Base-by-base conservation (phyloP, 2,797 vertebrate species). In the Paramormyrops hopkinsi region DNA sequence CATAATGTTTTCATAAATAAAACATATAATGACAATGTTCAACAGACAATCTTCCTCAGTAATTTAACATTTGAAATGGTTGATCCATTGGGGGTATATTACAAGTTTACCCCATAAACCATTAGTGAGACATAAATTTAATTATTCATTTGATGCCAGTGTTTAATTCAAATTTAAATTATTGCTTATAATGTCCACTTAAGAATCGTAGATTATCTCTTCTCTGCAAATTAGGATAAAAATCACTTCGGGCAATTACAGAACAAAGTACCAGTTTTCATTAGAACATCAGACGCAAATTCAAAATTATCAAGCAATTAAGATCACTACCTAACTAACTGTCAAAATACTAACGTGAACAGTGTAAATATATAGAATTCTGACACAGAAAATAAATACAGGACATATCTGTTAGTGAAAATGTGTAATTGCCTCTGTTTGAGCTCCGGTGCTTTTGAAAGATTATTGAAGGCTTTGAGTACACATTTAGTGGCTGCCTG, bases 351-450 rank as follows among this genome's bases (percentile, higher is more conserved):
- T 41, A 33, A 76, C 33, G 17, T 19, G 14, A 76, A 79, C 37
- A 17, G 73, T 79, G 33, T 41, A 79, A 79, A 79, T 79, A 79
- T 79, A 79, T 79, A 79, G 73, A 79, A 79, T 79, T 44, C 37
- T 41, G 33, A 73, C 65, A 73, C 29, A 62, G 59, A 76, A 76
- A 41, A 76, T 37, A 76, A 41, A 76, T 19, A 41, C 2, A 79
- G 33, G 73, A 79, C 65, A 69, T 79, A 79, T 79, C 73, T 79
- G 37, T 44, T 79, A 14, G 37, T 8, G 37, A 44, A 79, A 37
- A n/a, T 79, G 73, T 19, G 73, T 79, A 79, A 79, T 19, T 79
- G 73, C 73, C 2, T 79, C 33, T 79, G 69, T 7, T 76, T 41
- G 73, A 37, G 73, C 17, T n/a, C 37, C 2, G 37, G 73, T 41